Evolutionary conservation across 2,113 vertebrate species (phyloP).

Genomic region (Psephotus haematonotus): DNA sequence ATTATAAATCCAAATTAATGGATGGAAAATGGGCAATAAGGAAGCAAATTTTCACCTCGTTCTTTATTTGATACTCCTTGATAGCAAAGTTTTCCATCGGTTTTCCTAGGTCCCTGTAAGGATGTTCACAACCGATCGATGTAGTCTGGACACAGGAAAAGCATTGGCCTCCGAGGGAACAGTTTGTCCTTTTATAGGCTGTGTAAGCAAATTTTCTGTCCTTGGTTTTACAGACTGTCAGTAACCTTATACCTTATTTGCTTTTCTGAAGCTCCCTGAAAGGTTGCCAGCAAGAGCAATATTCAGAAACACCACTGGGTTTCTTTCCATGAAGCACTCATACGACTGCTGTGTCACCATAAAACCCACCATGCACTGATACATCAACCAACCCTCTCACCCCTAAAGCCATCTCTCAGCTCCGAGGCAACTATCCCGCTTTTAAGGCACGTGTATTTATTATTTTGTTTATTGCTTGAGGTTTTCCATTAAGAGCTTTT

Average conservation of each 20-base stretch:
- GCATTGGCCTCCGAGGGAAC: not conserved
- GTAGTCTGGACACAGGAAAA: not conserved
- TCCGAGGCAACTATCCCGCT: not conserved
- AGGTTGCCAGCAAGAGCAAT: not conserved
- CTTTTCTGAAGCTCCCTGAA: conserved; percentile 38
- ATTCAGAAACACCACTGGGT: not conserved
- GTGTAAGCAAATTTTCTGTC: not conserved
- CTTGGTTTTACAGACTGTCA: conserved; percentile 34
- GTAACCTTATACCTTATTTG: conserved; percentile 36
- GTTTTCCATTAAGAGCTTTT: not conserved
- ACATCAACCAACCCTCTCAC: not conserved
- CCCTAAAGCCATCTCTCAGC: not conserved
- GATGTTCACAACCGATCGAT: not conserved
- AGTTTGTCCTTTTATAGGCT: not conserved
- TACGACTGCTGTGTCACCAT: fast-evolving
- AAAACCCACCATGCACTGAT: fast-evolving
- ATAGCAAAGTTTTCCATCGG: not conserved
- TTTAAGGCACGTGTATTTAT: not conserved
- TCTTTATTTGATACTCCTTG: not conserved
- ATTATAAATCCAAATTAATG: not conserved
- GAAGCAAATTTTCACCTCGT: not conserved
- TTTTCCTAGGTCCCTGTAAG: not conserved
- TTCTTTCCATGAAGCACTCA: not conserved
- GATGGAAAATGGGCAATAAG: not conserved
- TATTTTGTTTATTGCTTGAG: not conserved